Percentiles rank a stretch among this genome's conserved stretches.
phyloP scores from a whole-genome alignment of 1,140 invertebrate species.

The Manduca sexta region DNA sequence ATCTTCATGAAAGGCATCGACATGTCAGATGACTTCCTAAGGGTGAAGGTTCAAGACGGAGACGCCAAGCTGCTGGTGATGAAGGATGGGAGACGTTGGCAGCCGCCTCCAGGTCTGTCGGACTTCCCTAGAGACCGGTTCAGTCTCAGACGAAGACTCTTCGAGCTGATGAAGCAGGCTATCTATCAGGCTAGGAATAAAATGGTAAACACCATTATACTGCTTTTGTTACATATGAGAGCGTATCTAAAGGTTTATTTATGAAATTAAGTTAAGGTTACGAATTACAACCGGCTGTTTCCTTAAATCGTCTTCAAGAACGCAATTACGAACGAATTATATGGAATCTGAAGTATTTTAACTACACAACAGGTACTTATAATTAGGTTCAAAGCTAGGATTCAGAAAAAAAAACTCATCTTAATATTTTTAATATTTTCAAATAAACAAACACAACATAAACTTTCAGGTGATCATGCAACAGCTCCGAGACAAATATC shows the following conservation, averaged over 20 bases:
- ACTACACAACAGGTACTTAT: too few species aligned
- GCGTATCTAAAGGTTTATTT: too few species aligned
- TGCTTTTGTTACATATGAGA: too few species aligned
- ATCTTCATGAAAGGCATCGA: slow-evolving; percentile 28
- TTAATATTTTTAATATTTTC: too few species aligned
- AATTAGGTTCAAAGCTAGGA: too few species aligned
- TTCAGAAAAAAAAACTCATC: too few species aligned
- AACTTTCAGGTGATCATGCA: slow-evolving; percentile 25
- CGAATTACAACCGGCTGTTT: too few species aligned
- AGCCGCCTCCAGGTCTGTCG: not conserved
- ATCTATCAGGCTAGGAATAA: slow-evolving; percentile 36
- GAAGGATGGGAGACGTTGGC: slow-evolving; percentile 28
- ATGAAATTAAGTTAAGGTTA: too few species aligned
- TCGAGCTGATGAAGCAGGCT: slow-evolving; percentile 36
- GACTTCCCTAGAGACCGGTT: slow-evolving; percentile 9
- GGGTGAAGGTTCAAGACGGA: slow-evolving; percentile 27
- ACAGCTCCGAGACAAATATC: slow-evolving; percentile 15
- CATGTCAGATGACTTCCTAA: slow-evolving; percentile 28
- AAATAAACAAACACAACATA: too few species aligned
- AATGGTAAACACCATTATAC: slow-evolving; percentile 18
- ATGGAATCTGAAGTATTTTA: too few species aligned
- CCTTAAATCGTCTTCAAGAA: too few species aligned
- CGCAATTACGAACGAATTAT: too few species aligned
- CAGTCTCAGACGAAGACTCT: slow-evolving; percentile 15
- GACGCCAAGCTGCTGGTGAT: slow-evolving; percentile 20